Evolutionary conservation across 2,797 vertebrate species (phyloP).

Genomic region (Microtus agrestis): DNA sequence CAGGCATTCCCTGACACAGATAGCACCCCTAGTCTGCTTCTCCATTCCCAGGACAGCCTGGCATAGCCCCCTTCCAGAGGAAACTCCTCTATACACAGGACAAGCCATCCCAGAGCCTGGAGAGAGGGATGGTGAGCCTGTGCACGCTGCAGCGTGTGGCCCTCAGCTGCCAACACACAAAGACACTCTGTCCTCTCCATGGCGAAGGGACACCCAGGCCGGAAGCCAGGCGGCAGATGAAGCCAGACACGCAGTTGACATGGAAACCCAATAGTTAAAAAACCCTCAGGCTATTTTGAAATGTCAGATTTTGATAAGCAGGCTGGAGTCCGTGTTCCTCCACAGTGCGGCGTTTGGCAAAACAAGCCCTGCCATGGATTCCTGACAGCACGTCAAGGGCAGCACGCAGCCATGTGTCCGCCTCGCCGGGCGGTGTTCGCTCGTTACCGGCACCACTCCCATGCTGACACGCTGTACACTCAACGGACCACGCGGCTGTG

Average conservation of each 20-base stretch:
- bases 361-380: slow-evolving; percentile 60
- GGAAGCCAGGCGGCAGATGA: slow-evolving; percentile 45
- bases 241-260: slow-evolving; percentile 72
- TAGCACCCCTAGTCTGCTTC: neutral
- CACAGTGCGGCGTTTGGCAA: slow-evolving; percentile 56
- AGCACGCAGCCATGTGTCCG: slow-evolving; percentile 32
- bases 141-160: neutral
- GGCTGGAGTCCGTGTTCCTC: slow-evolving; percentile 70
- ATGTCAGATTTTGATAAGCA: slow-evolving; percentile 78
- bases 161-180: neutral
- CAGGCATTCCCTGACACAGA: neutral
- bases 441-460: neutral
- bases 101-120: fast-evolving
- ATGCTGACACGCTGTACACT: neutral
- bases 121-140: fast-evolving
- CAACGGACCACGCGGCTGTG: neutral
- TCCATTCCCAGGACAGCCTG: neutral
- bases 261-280: slow-evolving; percentile 79
- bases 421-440: neutral
- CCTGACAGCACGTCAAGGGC: slow-evolving; percentile 66
- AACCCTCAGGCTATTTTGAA: slow-evolving; percentile 55
- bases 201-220: slow-evolving; percentile 7
- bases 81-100: fast-evolving
- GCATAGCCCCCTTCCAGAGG: neutral
- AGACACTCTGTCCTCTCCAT: slow-evolving; percentile 14